phyloP scores from a whole-genome alignment of 2,797 vertebrate genomes.

The Acanthiza pusilla region DNA sequence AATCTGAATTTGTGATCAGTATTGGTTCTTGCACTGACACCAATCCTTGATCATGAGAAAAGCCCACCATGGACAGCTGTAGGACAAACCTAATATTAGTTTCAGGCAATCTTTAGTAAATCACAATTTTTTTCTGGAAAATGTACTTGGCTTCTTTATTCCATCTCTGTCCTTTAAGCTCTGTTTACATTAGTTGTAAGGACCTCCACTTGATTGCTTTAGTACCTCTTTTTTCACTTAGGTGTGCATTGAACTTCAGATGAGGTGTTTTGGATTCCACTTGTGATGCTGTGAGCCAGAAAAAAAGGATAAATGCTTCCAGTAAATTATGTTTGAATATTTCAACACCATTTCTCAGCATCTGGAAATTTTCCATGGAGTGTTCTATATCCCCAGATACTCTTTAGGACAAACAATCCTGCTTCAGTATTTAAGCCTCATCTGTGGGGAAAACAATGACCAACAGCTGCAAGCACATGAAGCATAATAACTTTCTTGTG shows the following conservation, averaged over 20 bases:
- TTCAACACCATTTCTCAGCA: neutral
- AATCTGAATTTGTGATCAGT: neutral
- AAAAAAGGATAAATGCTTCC: neutral
- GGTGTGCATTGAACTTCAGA: neutral
- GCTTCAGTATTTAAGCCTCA: neutral
- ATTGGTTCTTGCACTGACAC: neutral
- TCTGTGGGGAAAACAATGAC: neutral
- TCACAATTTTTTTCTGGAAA: neutral
- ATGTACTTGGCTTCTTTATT: neutral
- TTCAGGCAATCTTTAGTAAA: neutral
- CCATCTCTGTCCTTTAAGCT: neutral
- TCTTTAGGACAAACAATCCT: neutral
- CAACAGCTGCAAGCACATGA: neutral
- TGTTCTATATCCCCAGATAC: neutral
- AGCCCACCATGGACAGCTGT: neutral
- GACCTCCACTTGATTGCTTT: neutral
- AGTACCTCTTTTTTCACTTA: neutral
- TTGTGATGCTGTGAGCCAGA: neutral
- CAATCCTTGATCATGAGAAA: neutral
- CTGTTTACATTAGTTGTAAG: neutral
- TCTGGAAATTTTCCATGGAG: neutral
- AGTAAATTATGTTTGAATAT: neutral
- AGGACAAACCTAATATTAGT: neutral
- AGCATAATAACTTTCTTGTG: neutral
- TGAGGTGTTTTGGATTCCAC: neutral